Evolutionary conservation across 2,113 vertebrate genomes (phyloP).

Genomic region (Anhinga anhinga): DNA sequence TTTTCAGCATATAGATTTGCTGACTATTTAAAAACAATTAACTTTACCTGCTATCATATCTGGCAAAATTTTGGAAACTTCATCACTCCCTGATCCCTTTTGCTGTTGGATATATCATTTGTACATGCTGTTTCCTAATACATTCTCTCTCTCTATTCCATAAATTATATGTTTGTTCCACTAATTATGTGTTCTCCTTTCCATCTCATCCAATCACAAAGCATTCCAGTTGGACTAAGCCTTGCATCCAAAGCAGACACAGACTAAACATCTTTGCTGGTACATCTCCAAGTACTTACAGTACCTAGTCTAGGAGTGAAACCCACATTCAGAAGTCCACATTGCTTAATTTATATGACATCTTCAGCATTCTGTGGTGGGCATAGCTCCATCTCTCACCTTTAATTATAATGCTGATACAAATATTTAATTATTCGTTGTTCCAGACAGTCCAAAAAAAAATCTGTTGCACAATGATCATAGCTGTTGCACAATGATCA

Average conservation of each 20-base stretch:
- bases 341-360: not conserved
- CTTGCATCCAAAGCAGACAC: not conserved
- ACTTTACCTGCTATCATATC: not conserved
- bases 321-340: not conserved
- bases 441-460: not conserved
- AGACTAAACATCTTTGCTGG: slow-evolving; percentile 21
- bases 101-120: not conserved
- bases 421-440: not conserved
- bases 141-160: not conserved
- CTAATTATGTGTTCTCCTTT: not conserved
- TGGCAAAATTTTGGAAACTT: not conserved
- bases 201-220: not conserved
- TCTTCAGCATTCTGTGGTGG: not conserved
- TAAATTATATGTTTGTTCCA: not conserved
- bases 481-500: not conserved
- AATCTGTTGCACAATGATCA: not conserved
- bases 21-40: slow-evolving; percentile 24
- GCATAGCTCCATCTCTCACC: not conserved
- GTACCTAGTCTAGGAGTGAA: not conserved
- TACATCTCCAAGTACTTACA: not conserved
- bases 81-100: not conserved
- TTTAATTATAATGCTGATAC: not conserved
- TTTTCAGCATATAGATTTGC: not conserved
- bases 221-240: not conserved
- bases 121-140: not conserved